These are phyloP conservation scores for Coptotermes formosanus DNA, from an alignment of 1,140 invertebrate genomes.

Conservation along the genomic window DNA sequence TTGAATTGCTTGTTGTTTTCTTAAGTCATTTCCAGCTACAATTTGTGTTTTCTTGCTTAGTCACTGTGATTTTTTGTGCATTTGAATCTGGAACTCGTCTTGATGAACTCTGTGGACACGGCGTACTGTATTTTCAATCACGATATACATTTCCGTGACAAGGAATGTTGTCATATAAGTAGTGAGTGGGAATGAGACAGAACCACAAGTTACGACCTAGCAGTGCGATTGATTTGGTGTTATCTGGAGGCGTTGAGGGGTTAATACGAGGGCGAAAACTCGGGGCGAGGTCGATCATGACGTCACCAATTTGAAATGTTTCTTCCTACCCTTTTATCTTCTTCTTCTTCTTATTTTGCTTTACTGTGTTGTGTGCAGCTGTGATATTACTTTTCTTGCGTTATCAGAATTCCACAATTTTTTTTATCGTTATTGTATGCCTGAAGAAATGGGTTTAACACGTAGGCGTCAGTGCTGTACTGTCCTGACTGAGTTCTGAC, in stretches of 20 bases:
- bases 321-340: neutral
- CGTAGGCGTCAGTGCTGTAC: too few relatives aligned
- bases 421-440: neutral
- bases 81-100: neutral
- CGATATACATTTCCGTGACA: neutral
- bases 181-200: neutral
- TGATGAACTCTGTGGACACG: neutral
- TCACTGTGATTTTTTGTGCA: neutral
- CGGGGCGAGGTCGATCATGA: neutral
- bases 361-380: neutral
- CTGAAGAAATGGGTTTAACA: neutral
- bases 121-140: neutral
- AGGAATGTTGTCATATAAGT: neutral
- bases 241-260: neutral
- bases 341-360: too few relatives aligned
- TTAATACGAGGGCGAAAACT: neutral
- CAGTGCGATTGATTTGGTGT: slow-evolving; percentile 10
- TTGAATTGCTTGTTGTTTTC: too few relatives aligned
- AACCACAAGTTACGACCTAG: neutral
- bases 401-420: neutral
- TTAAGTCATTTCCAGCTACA: too few relatives aligned
- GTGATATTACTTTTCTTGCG: neutral
- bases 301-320: neutral
- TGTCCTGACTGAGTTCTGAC: too few relatives aligned
- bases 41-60: too few relatives aligned